Conservation (phyloP, 2,888 invertebrate genomes). For the Hydriomena furcata region DNA sequence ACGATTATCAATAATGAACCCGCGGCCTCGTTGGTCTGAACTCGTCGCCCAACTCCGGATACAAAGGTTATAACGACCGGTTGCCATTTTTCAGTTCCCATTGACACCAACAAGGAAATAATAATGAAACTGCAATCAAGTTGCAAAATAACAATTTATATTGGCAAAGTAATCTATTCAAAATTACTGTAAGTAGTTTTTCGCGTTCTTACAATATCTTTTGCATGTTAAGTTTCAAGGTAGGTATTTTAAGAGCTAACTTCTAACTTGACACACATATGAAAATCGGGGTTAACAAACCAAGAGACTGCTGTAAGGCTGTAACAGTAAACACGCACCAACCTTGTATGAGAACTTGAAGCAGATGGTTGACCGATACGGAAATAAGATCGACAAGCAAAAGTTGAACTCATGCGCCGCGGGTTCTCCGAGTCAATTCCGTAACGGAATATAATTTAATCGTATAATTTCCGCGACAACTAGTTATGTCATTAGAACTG, state of each 20-base stretch:
- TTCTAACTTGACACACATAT: slow-evolving; percentile 14
- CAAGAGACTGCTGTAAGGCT: slow-evolving; percentile 7
- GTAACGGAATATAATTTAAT: too few relatives aligned
- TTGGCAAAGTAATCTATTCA: slow-evolving; percentile 4
- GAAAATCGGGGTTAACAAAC: slow-evolving; percentile 10
- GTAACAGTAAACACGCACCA: slow-evolving; percentile 8
- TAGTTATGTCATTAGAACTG: too few relatives aligned
- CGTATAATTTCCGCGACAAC: too few relatives aligned
- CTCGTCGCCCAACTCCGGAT: slow-evolving; percentile 40
- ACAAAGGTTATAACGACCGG: slow-evolving; percentile 38
- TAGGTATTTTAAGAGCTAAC: slow-evolving; percentile 6
- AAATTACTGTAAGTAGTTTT: slow-evolving; percentile 5
- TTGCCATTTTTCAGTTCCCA: slow-evolving; percentile 8
- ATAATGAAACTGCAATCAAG: slow-evolving; percentile 12
- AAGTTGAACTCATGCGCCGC: too few relatives aligned
- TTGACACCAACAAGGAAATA: slow-evolving; percentile 12
- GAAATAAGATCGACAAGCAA: too few relatives aligned
- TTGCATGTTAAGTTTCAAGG: slow-evolving; percentile 20
- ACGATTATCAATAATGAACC: slow-evolving; percentile 7
- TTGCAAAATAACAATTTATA: slow-evolving; percentile 6
- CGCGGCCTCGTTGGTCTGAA: slow-evolving; percentile 32
- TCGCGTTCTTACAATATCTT: slow-evolving; percentile 15
- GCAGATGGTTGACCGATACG: slow-evolving; percentile 3
- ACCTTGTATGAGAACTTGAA: background rate
- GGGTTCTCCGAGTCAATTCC: too few relatives aligned